Evolutionary conservation across 2,113 vertebrate genomes (phyloP), one percentile per base, ranked within the genome.

Genomic region (Oreochromis aureus): DNA sequence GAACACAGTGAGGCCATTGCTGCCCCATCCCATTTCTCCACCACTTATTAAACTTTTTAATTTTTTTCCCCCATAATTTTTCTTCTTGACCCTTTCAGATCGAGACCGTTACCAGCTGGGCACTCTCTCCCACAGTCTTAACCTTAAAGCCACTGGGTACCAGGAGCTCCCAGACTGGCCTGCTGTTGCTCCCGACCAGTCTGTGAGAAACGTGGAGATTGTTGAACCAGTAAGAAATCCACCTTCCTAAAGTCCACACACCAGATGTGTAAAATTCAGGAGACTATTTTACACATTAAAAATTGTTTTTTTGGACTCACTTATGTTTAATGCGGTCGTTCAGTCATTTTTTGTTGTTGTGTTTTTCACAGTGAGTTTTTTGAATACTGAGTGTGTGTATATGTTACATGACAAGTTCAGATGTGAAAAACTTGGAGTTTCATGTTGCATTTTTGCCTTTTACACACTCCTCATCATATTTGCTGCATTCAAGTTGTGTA

Each of bases 141-240:
- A 99, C 85, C 94, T 88, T 82, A 97, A 97, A 96, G 97, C 98
- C 22, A 79, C 87, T 1, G 98, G 98, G 5, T 99, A 99, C 96
- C 96, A 98, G 95, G 98, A 99, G 95, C 97, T 99, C 80, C 98
- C 97, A 0, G 96, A 98, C 91, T 99, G 99, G 98, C 99, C 98
- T 4, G 95, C 96, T 41, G 96, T 97, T 71, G 98, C 98, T 3
- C 98, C 98, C 3, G 98, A 99, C 94, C 97, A 97, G 36, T 97
- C 98, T 0, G 98, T 98, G 91, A 96, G 99, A 93, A 99, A 98
- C 2, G 98, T 99, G 11, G 98, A 99, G 6, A 94, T 98, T 81
- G 91, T 96, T 0, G 98, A 98, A 90, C 93, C 96, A 93, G 99
- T 99, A 97, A 24, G 84, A 15, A 11, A 11, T 19, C 34, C 3